Evolutionary conservation across 2,797 vertebrate species (phyloP).

Genomic region (Chaetophractus vellerosus): DNA sequence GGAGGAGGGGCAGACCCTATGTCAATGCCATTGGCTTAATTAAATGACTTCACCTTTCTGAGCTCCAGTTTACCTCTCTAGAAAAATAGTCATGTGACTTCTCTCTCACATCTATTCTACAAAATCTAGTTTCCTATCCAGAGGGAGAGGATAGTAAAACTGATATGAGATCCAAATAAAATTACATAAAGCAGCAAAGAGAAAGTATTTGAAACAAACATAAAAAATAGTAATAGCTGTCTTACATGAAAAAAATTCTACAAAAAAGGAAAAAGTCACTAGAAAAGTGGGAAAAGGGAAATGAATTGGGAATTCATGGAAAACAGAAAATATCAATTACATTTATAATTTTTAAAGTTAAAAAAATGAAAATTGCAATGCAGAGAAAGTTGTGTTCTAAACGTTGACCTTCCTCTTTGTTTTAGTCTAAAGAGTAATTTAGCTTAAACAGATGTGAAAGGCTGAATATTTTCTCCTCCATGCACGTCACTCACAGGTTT

Average conservation of each 20-base stretch:
- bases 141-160: neutral
- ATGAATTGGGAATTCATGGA: neutral
- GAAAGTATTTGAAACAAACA: conserved; percentile 32
- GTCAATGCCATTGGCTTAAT: neutral
- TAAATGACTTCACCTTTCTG: conserved; percentile 33
- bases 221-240: neutral
- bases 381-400: neutral
- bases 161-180: neutral
- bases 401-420: neutral
- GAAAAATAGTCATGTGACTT: neutral
- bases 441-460: neutral
- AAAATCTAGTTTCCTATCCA: neutral
- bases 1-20: neutral
- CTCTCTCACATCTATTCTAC: neutral
- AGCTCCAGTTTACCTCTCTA: neutral
- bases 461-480: neutral
- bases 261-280: conserved; percentile 25
- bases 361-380: conserved; percentile 4
- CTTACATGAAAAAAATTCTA: conserved; percentile 21
- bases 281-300: neutral
- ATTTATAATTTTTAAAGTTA: neutral
- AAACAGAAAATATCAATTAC: conserved; percentile 17
- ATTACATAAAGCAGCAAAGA: neutral
- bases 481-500: neutral
- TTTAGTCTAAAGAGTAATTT: conserved; percentile 1